A percentile compares a stretch with the other conserved stretches of the same genome.
Conservation (phyloP, 2,888 invertebrate genomes). For the Polydrusus tereticollis region DNA sequence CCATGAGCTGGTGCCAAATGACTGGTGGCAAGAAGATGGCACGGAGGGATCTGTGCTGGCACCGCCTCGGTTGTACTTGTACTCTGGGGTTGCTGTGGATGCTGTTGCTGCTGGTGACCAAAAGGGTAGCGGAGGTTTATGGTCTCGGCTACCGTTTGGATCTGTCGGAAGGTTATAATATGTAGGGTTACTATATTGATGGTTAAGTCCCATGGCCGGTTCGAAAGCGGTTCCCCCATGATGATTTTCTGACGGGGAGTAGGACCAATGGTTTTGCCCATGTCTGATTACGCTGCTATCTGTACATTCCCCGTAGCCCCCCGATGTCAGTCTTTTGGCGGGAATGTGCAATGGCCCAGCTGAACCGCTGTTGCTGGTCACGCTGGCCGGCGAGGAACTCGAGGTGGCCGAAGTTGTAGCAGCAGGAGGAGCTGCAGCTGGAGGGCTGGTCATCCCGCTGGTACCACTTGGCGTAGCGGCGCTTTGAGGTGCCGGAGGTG, state of each 20-base stretch:
- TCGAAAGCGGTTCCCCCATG: conserved; percentile 68
- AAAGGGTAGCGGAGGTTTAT: conserved; percentile 73
- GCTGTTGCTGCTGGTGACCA: conserved; percentile 77
- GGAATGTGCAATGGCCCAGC: conserved; percentile 90
- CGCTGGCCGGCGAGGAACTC: conserved; percentile 73
- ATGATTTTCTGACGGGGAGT: conserved; percentile 75
- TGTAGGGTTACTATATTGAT: conserved; percentile 82
- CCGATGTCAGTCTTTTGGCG: conserved; percentile 81
- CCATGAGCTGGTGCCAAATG: conserved; percentile 79
- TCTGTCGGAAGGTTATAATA: conserved; percentile 83
- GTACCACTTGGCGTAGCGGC: conserved; percentile 70
- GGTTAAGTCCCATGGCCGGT: conserved; percentile 73
- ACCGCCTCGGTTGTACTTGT: conserved; percentile 71
- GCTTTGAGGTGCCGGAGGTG: conserved; percentile 68
- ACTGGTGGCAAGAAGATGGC: conserved; percentile 76
- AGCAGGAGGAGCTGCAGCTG: conserved; percentile 67
- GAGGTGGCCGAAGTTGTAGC: conserved; percentile 79
- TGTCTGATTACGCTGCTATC: conserved; percentile 77
- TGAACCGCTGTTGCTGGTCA: conserved; percentile 76
- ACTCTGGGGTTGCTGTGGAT: conserved; percentile 72
- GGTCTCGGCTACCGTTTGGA: conserved; percentile 72
- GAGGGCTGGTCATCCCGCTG: conserved; percentile 69
- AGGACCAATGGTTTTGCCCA: conserved; percentile 76
- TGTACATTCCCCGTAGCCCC: conserved; percentile 69
- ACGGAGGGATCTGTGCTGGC: conserved; percentile 70